Base-by-base conservation (phyloP, 2,113 vertebrate species). In the Ellobius talpinus region DNA sequence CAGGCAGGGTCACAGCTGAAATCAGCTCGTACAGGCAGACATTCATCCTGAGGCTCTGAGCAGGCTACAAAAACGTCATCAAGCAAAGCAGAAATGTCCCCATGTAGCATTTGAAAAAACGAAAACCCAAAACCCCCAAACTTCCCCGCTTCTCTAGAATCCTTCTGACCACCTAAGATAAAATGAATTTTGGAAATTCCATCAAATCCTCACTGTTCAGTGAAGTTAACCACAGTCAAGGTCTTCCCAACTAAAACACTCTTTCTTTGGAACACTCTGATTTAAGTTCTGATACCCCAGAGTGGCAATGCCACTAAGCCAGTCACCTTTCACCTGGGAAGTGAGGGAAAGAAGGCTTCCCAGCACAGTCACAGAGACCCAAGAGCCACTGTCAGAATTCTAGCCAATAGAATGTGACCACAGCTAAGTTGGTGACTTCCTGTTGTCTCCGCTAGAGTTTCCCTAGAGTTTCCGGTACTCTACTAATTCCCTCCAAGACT, bases 171-270 rank as follows among this genome's bases (percentile, higher is more conserved):
- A 91, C 14, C 42, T 8, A 58, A 65, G 12, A 58, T 24, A 58
- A 93, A 91, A 47, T 47, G 3, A 96, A 16, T 74, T 42, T 10
- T 11, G 68, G 82, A 90, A 85, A 66, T 86, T 73, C 68, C 84
- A 93, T 76, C 50, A 74, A 87, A 33, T 42, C 42, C 7, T 31
- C 66, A 16, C 33, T 45, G 87, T 61, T 11, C 16, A 26, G 31
- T 45, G 24, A 87, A 61, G 50, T 73, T 21, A 65, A 84, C 4
- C 7, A 1, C 12, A 45, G 6, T 65, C 33, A 55, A 76, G 29
- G 52, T 76, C 78, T 68, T 89, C 42, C 66, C 86, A 42, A 85
- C 1, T 45, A 50, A 79, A 45, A 84, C 42, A 89, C 29, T 76
- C n/a, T 45, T 21, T 61, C 63, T 63, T 68, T 39, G 79, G 66